Conservation (phyloP, 2,888 invertebrate species). For the Molanna angustata region DNA sequence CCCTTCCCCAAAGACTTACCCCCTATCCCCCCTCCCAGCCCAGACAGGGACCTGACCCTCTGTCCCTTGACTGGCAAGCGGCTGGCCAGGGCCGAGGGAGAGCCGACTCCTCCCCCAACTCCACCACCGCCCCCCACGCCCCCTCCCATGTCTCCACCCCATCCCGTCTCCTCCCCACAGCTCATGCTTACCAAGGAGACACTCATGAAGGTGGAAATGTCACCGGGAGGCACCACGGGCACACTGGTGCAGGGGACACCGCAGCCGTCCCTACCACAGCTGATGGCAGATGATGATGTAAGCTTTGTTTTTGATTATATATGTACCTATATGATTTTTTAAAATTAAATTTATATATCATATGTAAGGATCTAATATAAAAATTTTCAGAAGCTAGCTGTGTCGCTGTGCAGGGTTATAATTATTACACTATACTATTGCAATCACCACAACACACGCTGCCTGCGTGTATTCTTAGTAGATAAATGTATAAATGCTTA, state of each 20-base stretch:
- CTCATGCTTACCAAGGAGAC: conserved; percentile 29
- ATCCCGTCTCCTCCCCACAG: conserved; percentile 35
- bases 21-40: conserved; percentile 57
- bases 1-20: conserved; percentile 55
- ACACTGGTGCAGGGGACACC: conserved; percentile 55
- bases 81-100: conserved; percentile 60
- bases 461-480: too few species aligned
- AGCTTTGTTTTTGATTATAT: too few species aligned
- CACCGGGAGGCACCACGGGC: conserved; percentile 62
- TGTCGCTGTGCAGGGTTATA: too few species aligned
- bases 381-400: neutral
- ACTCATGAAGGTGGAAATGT: conserved; percentile 54
- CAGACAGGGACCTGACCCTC: conserved; percentile 66
- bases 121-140: conserved; percentile 47
- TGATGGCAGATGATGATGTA: conserved; percentile 52
- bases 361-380: too few species aligned
- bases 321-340: too few species aligned
- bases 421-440: too few species aligned
- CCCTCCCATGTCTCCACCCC: conserved; percentile 40
- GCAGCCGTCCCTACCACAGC: conserved; percentile 49
- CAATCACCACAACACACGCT: too few species aligned
- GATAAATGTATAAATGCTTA: too few species aligned
- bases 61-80: conserved; percentile 62
- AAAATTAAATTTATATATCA: too few species aligned
- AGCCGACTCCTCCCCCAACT: conserved; percentile 58